Evolutionary conservation across 2,797 vertebrate species (phyloP), one percentile per base, ranked within the genome.

Genomic region (Sebastes cheni): DNA sequence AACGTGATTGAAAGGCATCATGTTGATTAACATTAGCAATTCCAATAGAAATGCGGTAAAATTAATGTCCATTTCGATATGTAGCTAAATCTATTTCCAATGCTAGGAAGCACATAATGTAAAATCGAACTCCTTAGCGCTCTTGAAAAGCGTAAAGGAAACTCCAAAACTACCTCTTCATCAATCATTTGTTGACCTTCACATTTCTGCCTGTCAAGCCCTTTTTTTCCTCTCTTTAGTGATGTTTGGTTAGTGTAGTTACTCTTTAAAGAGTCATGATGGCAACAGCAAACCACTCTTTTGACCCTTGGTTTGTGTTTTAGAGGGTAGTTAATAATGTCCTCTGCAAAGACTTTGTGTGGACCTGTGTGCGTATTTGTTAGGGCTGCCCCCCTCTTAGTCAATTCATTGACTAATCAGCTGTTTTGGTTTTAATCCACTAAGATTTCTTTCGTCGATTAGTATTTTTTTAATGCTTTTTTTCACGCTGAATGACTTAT

Each of bases 191-290:
- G 25, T 46, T 75, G 64, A 79, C 81, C 65, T 82, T 64, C 67
- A 65, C 52, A 27, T 78, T 64, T 80, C 30, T 42, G 12, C 34
- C 30, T 39, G 30, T 60, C 11, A 4, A 29, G 39, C 34, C 18
- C 39, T 42, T 42, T 42, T 42, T 23, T 14, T 9, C 67, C 52
- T 7, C 67, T 20, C 22, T 68, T 11, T 9, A 23, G 5, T 16
- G 18, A 11, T 8, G 18, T 84, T 61, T 70, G 58, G n/a, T 80
- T 32, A 34, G 34, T 54, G 13, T 3, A 80, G 88, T 88, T 88
- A 87, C 80, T 90, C 73, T 86, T 90, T 89, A 89, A 90, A 88
- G 66, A 83, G 54, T 64, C 22, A 8, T 67, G 71, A 10, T 67
- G 72, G 62, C 55, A 69, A 18, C 72, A 67, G 46, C 18, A 62